Percentiles rank a stretch among this genome's conserved stretches.
phyloP scores from a whole-genome alignment of 2,888 invertebrate species.

The Idaea aversata region DNA sequence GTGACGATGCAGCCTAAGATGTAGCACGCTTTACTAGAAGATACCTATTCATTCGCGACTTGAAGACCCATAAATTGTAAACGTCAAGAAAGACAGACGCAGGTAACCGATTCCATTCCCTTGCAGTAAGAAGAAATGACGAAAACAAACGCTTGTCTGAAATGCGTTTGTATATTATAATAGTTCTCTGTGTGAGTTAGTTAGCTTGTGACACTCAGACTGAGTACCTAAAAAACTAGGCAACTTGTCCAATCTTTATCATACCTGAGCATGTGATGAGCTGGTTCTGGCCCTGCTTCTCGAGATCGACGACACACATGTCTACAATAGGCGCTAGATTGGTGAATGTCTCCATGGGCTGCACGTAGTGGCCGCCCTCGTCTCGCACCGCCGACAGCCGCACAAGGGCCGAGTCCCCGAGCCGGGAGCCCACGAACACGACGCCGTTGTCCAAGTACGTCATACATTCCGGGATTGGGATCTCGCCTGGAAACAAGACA shows the following conservation, averaged over 20 bases:
- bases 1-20: no score
- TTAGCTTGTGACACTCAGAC: no score
- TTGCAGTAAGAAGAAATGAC: no score
- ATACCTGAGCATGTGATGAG: slow-evolving; percentile 97
- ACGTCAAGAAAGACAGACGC: no score
- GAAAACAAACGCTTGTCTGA: no score
- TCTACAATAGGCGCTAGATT: slow-evolving; percentile 98
- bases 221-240: slow-evolving; percentile 91
- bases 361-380: slow-evolving; percentile 93
- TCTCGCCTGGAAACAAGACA: slow-evolving; percentile 82
- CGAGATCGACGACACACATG: slow-evolving; percentile 98
- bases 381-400: slow-evolving; percentile 92
- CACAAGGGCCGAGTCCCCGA: slow-evolving; percentile 98
- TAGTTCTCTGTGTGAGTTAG: no score
- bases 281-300: slow-evolving; percentile 98
- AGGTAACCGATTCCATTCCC: no score
- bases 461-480: slow-evolving; percentile 97
- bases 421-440: slow-evolving; percentile 95
- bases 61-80: no score
- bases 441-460: slow-evolving; percentile 99
- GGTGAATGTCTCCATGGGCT: slow-evolving; percentile 97
- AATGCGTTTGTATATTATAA: no score
- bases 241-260: not conserved
- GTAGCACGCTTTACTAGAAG: no score
- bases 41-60: no score